A percentile compares a stretch with the other conserved stretches of the same genome.
phyloP scores from a whole-genome alignment of 2,113 vertebrate genomes.

The Nanorana parkeri region DNA sequence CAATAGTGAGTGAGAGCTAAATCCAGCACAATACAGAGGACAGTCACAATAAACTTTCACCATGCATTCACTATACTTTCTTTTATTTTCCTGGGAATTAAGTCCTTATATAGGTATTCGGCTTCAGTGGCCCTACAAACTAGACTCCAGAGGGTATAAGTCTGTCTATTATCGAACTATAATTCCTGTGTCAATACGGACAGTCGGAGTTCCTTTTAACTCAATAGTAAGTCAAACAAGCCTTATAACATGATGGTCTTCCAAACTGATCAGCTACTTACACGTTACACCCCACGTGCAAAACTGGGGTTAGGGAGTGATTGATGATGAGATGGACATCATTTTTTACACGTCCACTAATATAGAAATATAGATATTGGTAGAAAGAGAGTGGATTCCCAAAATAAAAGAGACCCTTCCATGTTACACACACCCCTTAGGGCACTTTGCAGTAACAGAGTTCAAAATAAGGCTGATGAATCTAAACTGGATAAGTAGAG shows the following conservation, averaged over 20 bases:
- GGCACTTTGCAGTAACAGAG: background rate
- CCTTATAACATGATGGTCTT: background rate
- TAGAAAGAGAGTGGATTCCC: background rate
- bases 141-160: constrained; percentile 30
- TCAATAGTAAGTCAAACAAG: constrained; percentile 22
- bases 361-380: too few relatives aligned
- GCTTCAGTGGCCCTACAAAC: constrained; percentile 69
- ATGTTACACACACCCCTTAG: background rate
- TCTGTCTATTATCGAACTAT: background rate
- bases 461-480: too few relatives aligned
- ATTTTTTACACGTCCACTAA: too few relatives aligned
- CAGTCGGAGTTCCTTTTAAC: background rate
- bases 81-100: constrained; percentile 53
- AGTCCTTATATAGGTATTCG: constrained; percentile 18
- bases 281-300: too few relatives aligned
- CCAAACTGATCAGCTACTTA: too few relatives aligned
- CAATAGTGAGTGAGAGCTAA: constrained; percentile 35
- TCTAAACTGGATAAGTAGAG: too few relatives aligned
- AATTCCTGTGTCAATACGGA: constrained; percentile 12
- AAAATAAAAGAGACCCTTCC: background rate
- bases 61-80: constrained; percentile 4
- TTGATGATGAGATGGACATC: too few relatives aligned
- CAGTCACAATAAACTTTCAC: constrained; percentile 57
- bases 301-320: too few relatives aligned
- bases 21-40: constrained; percentile 43